Conservation (phyloP, 2,797 vertebrate species). For the Acanthiza pusilla region DNA sequence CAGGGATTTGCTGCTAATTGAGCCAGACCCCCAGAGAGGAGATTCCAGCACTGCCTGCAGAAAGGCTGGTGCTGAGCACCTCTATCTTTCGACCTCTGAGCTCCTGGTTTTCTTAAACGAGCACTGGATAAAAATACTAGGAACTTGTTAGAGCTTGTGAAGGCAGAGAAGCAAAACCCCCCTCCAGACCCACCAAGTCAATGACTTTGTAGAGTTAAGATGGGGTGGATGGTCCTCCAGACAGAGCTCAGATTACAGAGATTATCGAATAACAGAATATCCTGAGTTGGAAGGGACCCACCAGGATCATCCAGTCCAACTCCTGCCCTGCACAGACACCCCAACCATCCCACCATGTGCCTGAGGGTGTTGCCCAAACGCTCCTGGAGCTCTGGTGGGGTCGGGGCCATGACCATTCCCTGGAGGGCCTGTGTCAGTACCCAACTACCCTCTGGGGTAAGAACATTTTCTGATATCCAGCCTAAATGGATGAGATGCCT, state of each 20-base stretch:
- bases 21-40: not conserved
- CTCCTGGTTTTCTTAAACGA: not conserved
- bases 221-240: not conserved
- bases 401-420: not conserved
- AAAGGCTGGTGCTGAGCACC: not conserved
- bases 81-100: rapidly evolving
- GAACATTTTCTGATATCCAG: not conserved
- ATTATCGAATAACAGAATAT: not conserved
- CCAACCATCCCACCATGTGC: not conserved
- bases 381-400: not conserved
- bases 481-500: not conserved
- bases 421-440: not conserved
- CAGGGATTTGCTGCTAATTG: not conserved
- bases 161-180: not conserved
- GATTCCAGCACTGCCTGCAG: not conserved
- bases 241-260: not conserved
- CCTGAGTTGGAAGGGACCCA: not conserved
- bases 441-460: not conserved
- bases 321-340: not conserved
- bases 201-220: not conserved
- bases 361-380: not conserved
- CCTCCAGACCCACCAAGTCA: not conserved
- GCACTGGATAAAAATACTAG: not conserved
- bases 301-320: not conserved
- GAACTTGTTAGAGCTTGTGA: not conserved